Evolutionary conservation across 1,140 invertebrate species (phyloP).

Genomic region (Chironomus striatipennis): DNA sequence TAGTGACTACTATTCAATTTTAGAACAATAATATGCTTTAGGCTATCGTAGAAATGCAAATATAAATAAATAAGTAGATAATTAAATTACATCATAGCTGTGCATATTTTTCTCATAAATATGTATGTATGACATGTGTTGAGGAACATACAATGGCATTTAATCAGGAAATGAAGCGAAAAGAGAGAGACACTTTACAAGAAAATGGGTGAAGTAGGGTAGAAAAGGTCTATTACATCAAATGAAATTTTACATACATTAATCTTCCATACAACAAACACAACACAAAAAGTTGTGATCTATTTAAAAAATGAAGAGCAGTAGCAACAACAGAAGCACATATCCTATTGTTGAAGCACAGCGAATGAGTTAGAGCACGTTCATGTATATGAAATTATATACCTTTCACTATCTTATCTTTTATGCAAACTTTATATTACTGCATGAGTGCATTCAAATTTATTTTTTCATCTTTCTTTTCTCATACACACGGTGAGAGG

Average conservation of each 20-base stretch:
- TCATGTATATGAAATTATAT: neutral
- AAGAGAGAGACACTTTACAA: neutral
- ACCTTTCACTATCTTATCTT: neutral
- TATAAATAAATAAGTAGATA: conserved; percentile 4
- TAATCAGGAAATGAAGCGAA: conserved; percentile 9
- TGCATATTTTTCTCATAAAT: neutral
- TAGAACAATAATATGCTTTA: neutral
- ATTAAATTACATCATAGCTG: neutral
- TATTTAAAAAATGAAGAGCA: no score
- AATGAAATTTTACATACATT: neutral
- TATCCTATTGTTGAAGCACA: no score
- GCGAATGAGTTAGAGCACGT: neutral
- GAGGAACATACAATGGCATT: neutral
- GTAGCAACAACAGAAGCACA: no score
- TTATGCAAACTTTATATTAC: neutral
- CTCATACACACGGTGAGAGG: no score
- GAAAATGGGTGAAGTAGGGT: no score
- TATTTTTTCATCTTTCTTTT: no score
- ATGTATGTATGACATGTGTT: neutral
- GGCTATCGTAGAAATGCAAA: neutral
- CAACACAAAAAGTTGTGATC: no score
- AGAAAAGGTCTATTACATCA: neutral
- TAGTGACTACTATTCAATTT: no score
- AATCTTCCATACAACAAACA: neutral
- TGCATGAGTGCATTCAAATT: neutral